phyloP scores from a whole-genome alignment of 2,113 vertebrate species.

The Vulpes vulpes region DNA sequence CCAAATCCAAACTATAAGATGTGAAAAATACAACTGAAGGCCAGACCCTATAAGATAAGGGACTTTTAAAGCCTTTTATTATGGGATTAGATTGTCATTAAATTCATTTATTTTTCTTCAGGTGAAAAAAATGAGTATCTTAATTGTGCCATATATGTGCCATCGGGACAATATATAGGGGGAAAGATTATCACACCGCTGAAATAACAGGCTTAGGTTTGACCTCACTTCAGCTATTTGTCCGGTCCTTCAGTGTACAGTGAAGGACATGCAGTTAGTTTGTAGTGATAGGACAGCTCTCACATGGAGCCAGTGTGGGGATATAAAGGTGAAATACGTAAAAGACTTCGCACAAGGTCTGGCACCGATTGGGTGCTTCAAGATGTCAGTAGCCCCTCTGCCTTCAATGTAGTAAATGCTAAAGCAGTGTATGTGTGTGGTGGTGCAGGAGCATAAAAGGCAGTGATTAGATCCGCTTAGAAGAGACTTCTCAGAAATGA shows the following conservation, averaged over 20 bases:
- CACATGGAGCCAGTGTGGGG: not conserved
- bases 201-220: not conserved
- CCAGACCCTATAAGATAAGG: conserved; percentile 9
- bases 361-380: not conserved
- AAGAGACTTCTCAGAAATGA: conserved; percentile 12
- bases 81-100: not conserved
- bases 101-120: conserved; percentile 34
- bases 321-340: conserved; percentile 19
- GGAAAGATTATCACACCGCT: not conserved
- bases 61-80: conserved; percentile 17
- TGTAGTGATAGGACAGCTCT: not conserved
- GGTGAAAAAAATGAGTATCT: not conserved
- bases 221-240: not conserved
- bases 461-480: conserved; percentile 21
- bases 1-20: conserved; percentile 34
- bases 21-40: conserved; percentile 18
- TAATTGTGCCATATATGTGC: not conserved
- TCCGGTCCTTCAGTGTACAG: not conserved
- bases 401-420: not conserved
- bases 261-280: not conserved
- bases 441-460: not conserved
- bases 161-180: not conserved
- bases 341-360: not conserved
- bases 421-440: not conserved
- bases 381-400: conserved; percentile 1